A percentile compares a stretch with the other conserved stretches of the same genome.
Conservation (phyloP, 53 echinoderm and acorn worm species). For the Glandiceps talaboti region DNA sequence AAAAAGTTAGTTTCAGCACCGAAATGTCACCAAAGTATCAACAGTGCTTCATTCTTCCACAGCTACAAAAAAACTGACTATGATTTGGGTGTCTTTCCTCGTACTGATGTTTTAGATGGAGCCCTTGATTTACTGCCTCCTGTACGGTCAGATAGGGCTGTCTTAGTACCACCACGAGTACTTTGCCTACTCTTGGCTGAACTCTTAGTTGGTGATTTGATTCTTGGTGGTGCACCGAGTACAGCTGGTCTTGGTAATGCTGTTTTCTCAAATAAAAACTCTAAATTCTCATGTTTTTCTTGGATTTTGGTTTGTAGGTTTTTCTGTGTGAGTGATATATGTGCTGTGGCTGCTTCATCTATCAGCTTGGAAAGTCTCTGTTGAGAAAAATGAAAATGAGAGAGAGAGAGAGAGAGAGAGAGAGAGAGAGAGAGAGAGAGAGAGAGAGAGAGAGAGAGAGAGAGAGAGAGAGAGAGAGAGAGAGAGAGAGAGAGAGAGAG, state of each 20-base stretch:
- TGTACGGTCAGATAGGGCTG: background rate
- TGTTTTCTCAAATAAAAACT: slow-evolving; percentile 71
- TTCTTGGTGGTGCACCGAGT: slow-evolving; percentile 78
- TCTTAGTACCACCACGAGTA: background rate
- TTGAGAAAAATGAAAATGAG: no score
- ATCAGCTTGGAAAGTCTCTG: slow-evolving; percentile 50
- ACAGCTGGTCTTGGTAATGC: slow-evolving; percentile 69
- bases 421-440: background rate
- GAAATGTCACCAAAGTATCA: no score
- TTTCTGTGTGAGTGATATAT: slow-evolving; percentile 39
- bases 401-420: background rate
- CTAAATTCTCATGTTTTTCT: slow-evolving; percentile 50
- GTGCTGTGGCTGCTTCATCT: slow-evolving; percentile 36
- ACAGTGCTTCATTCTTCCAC: no score
- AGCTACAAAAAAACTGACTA: no score
- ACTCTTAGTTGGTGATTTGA: slow-evolving; percentile 42
- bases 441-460: background rate
- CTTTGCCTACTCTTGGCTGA: slow-evolving; percentile 49
- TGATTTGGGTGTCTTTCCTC: background rate
- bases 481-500: no score
- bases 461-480: background rate
- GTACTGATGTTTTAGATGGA: background rate
- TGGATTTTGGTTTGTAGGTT: slow-evolving; percentile 58
- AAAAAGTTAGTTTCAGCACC: no score
- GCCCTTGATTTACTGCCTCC: background rate